phyloP scores from a whole-genome alignment of 2,888 invertebrate genomes.

The Barypeithes pellucidus region DNA sequence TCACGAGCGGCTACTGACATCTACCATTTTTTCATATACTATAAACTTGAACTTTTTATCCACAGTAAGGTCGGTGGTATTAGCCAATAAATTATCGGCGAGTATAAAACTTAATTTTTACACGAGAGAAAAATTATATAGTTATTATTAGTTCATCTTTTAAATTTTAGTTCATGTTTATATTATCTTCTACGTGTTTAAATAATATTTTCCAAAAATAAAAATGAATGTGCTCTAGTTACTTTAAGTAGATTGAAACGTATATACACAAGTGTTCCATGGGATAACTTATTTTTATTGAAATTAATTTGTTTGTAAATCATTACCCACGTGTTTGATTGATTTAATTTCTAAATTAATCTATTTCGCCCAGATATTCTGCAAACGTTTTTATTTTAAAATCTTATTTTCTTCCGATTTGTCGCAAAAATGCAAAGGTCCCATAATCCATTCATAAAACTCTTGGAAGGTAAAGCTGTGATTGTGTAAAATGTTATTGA shows the following conservation, averaged over 20 bases:
- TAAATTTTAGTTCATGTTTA: slow-evolving; percentile 3
- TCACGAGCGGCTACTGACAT: no score
- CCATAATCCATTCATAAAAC: no score
- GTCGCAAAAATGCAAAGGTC: no score
- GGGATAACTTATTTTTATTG: background rate
- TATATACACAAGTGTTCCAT: background rate
- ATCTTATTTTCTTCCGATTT: no score
- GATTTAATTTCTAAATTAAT: background rate
- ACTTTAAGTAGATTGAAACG: background rate
- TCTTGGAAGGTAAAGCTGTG: no score
- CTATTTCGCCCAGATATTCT: no score
- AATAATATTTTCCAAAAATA: slow-evolving; percentile 11
- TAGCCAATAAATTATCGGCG: no score
- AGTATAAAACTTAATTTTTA: background rate
- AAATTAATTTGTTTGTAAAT: background rate
- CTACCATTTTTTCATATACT: no score
- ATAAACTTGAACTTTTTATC: no score
- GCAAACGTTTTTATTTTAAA: no score
- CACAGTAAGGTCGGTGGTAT: no score
- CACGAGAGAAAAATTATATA: background rate
- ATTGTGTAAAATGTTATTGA: no score
- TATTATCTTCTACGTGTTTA: background rate
- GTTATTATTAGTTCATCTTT: background rate
- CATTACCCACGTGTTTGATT: background rate
- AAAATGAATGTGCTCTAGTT: slow-evolving; percentile 1